phyloP scores from a whole-genome alignment of 2,888 invertebrate species.

The Lycaena phlaeas region DNA sequence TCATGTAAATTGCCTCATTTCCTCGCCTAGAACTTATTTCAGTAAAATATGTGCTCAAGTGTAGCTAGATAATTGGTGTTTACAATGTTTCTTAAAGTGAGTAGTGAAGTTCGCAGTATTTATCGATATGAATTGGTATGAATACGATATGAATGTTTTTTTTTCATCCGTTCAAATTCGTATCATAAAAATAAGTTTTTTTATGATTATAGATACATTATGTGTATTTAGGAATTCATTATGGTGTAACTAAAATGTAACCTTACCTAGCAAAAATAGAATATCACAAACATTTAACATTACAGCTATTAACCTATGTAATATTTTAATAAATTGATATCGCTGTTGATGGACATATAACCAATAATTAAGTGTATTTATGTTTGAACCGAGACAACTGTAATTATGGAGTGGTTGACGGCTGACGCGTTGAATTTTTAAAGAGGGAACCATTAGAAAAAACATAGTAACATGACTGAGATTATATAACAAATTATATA shows the following conservation, averaged over 20 bases:
- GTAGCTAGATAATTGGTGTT: not conserved
- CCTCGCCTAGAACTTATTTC: not conserved
- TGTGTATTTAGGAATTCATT: too few relatives aligned
- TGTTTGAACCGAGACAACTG: conserved; percentile 13
- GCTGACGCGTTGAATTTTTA: conserved; percentile 15
- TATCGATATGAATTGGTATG: not conserved
- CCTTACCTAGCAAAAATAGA: too few relatives aligned
- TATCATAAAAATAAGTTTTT: too few relatives aligned
- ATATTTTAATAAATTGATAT: conserved; percentile 10
- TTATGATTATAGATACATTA: too few relatives aligned
- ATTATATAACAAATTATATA: not conserved
- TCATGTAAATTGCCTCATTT: not conserved
- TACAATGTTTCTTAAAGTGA: not conserved
- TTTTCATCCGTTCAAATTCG: too few relatives aligned
- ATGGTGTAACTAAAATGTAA: too few relatives aligned
- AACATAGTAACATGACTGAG: conserved; percentile 11
- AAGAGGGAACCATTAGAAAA: conserved; percentile 7
- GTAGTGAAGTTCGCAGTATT: not conserved
- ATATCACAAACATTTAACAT: too few relatives aligned
- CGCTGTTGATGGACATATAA: conserved; percentile 7
- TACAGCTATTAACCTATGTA: not conserved
- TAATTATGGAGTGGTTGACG: conserved; percentile 13
- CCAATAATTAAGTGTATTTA: conserved; percentile 16
- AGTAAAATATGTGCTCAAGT: not conserved
- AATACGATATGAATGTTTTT: too few relatives aligned